Evolutionary conservation across 2,888 invertebrate genomes (phyloP), one percentile per base, ranked within the genome.

Genomic region (Catotricha subobsoleta): DNA sequence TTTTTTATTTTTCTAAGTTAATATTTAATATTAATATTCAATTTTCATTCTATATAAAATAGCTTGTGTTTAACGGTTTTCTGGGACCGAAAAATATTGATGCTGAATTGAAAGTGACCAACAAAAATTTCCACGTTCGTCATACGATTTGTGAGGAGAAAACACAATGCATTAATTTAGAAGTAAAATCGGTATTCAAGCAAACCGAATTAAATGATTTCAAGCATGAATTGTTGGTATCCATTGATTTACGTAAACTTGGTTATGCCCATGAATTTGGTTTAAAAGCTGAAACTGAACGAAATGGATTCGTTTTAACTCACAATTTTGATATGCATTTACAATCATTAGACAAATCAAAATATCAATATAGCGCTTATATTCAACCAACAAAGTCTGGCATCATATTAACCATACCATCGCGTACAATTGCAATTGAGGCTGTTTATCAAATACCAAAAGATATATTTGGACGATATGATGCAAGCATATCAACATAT

Each of bases 71-170:
- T 47, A 79, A 79, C 53, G 69, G 76, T 3, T 72, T 70, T 16
- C 66, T 81, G 39, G 81, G 80, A 2, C 71, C 71, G 2, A 72
- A 74, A 45, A 80, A 76, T 47, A 69, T 79, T 43, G 75, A 79
- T 5, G 71, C 75, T 0, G 80, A 80, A 49, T 61, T 76, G 1
- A 79, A 80, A 49, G 55, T 76, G 39, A 79, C 82, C 31, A 76
- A 79, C 59, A 69, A 78, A 46, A 79, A 80, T 48, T 73, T 80
- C 56, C 74, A 77, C 51, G 66, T 72, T 36, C 72, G 76, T 12
- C 68, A 75, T 47, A 76, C 80, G 10, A 76, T 77, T 56, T 83
- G 83, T 55, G 80, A 82, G 49, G 78, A 80, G 54, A 80, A 77
- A 62, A 78, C 79, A 45, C 76, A 81, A 49, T 83, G 83, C 53